A percentile compares a stretch with the other conserved stretches of the same genome.
phyloP scores from a whole-genome alignment of 2,888 invertebrate genomes.

The Oscheius myriophilus region DNA sequence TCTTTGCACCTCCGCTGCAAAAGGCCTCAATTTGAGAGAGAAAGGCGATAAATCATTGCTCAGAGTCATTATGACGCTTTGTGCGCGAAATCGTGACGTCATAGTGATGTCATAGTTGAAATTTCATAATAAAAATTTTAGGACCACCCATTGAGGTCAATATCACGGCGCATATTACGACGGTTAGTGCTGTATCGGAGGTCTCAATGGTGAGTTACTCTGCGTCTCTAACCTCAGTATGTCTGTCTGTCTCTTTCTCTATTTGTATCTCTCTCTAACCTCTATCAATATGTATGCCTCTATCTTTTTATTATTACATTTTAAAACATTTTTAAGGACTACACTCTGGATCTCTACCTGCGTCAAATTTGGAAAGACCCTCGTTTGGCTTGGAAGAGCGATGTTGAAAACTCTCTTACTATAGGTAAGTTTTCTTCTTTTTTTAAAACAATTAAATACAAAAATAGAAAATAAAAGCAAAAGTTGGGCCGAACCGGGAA shows the following conservation, averaged over 20 bases:
- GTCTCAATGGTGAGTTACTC: conserved; percentile 68
- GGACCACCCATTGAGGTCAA: conserved; percentile 69
- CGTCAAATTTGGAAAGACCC: conserved; percentile 70
- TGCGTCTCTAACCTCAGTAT: background rate
- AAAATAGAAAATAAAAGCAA: background rate
- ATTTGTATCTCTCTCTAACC: background rate
- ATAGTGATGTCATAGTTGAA: too few species aligned
- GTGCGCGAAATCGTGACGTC: too few species aligned
- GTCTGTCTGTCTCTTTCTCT: background rate
- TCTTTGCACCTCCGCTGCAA: too few species aligned
- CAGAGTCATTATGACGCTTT: too few species aligned
- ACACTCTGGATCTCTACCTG: conserved; percentile 69
- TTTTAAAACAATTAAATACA: background rate
- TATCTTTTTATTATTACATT: background rate
- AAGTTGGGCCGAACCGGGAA: conserved; percentile 13
- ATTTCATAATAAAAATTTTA: conserved; percentile 36
- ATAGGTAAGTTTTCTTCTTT: conserved; percentile 32
- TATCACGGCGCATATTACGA: conserved; percentile 69
- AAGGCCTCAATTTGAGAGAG: too few species aligned
- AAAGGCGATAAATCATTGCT: too few species aligned
- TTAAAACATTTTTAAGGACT: conserved; percentile 64
- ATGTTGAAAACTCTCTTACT: conserved; percentile 45
- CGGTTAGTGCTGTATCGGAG: conserved; percentile 70
- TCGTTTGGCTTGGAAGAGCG: conserved; percentile 58
- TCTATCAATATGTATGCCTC: background rate